Percentiles rank a stretch among this genome's conserved stretches.
Evolutionary conservation across 2,797 vertebrate species (phyloP).

Genomic region (Halcyon smyrnensis): DNA sequence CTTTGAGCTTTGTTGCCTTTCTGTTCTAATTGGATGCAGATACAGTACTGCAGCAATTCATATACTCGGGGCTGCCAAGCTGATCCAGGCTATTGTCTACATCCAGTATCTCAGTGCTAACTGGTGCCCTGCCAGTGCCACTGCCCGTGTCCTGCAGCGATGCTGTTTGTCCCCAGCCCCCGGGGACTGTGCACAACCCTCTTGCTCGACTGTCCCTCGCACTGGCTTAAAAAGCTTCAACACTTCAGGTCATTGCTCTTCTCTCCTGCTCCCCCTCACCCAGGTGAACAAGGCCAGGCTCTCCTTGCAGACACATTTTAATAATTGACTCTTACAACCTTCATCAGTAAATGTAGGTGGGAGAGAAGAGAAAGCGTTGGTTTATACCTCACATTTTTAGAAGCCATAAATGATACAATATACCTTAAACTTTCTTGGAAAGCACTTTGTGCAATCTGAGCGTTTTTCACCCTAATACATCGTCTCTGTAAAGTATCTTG

Average conservation of each 20-base stretch:
- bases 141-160: neutral
- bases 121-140: neutral
- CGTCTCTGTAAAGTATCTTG: neutral
- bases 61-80: neutral
- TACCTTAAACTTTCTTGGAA: conserved; percentile 50
- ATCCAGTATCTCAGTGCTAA: neutral
- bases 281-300: conserved; percentile 16
- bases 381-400: neutral
- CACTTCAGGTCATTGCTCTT: neutral
- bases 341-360: neutral
- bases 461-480: conserved; percentile 8
- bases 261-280: neutral
- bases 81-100: neutral
- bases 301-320: neutral
- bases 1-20: neutral
- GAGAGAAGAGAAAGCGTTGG: neutral
- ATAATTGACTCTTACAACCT: neutral
- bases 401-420: neutral
- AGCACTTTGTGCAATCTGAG: conserved; percentile 38
- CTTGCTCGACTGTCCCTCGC: neutral
- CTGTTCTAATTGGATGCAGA: neutral
- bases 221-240: neutral
- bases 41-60: neutral
- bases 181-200: neutral
- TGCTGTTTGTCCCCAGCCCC: neutral